These are phyloP conservation scores for Salvator merianae DNA, from an alignment of 2,113 vertebrate species.

Conservation along the genomic window DNA sequence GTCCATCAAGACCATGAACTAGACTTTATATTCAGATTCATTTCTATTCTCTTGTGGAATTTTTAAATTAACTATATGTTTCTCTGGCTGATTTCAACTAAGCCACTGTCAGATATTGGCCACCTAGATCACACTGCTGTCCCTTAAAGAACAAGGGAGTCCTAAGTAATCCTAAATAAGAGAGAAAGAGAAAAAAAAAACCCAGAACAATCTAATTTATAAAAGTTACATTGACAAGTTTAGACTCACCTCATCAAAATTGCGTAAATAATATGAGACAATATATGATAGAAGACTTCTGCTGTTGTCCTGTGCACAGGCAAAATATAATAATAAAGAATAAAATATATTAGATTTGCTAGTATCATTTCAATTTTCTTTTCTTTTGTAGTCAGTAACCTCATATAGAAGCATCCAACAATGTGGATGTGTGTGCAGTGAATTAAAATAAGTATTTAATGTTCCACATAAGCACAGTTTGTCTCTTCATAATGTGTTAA, in stretches of 20 bases:
- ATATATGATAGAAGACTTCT: slow-evolving; percentile 92
- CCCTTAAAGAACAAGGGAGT: background rate
- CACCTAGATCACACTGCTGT: background rate
- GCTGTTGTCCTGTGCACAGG: slow-evolving; percentile 85
- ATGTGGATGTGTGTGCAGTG: background rate
- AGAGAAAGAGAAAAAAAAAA: background rate
- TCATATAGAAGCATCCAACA: background rate
- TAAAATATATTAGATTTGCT: slow-evolving; percentile 2
- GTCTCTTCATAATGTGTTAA: too few relatives aligned
- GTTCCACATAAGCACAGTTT: background rate
- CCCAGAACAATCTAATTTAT: background rate
- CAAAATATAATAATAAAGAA: slow-evolving; percentile 47
- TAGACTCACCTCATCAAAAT: slow-evolving; percentile 91
- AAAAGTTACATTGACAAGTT: slow-evolving; percentile 25
- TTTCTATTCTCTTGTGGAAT: background rate
- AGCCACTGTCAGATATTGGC: background rate
- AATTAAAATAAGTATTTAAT: background rate
- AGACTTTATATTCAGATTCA: background rate
- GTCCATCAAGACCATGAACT: background rate
- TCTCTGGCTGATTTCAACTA: background rate
- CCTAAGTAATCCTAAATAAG: background rate
- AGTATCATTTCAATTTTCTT: background rate
- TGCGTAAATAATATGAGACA: slow-evolving; percentile 90
- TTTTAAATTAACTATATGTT: too few relatives aligned
- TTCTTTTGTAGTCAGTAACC: background rate